Conservation (phyloP, 2,113 vertebrate species). For the Collichthys lucidus region DNA sequence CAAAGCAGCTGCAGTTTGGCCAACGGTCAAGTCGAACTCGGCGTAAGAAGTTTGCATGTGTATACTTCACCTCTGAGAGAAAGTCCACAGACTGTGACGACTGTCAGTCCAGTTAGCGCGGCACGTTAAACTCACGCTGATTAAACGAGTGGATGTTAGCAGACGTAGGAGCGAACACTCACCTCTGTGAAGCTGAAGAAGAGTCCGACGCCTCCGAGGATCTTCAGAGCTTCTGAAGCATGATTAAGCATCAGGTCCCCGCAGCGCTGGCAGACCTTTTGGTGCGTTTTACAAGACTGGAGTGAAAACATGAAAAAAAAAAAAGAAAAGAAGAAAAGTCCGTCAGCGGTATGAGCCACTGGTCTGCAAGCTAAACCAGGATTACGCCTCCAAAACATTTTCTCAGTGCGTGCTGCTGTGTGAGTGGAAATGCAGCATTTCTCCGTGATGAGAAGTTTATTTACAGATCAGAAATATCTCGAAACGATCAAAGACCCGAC, state of each 20-base stretch:
- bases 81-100: too few species aligned
- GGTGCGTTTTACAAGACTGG: conserved; percentile 76
- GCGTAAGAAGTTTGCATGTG: background rate
- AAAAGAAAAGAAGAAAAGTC: too few species aligned
- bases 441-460: too few species aligned
- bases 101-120: too few species aligned
- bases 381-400: conserved; percentile 33
- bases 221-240: conserved; percentile 90
- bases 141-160: background rate
- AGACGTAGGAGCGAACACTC: conserved; percentile 6
- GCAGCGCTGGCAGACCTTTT: conserved; percentile 79
- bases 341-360: conserved; percentile 41
- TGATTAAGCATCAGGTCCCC: conserved; percentile 89
- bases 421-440: background rate
- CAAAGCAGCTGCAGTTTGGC: background rate
- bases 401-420: conserved; percentile 8
- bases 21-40: background rate
- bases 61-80: background rate
- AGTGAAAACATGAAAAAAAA: background rate
- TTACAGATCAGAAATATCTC: too few species aligned
- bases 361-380: background rate
- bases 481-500: too few species aligned
- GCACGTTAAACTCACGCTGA: background rate
- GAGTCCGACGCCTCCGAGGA: conserved; percentile 92
- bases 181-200: conserved; percentile 98